Base-by-base conservation (phyloP, 1,140 invertebrate genomes). In the Heliconius melpomene region DNA sequence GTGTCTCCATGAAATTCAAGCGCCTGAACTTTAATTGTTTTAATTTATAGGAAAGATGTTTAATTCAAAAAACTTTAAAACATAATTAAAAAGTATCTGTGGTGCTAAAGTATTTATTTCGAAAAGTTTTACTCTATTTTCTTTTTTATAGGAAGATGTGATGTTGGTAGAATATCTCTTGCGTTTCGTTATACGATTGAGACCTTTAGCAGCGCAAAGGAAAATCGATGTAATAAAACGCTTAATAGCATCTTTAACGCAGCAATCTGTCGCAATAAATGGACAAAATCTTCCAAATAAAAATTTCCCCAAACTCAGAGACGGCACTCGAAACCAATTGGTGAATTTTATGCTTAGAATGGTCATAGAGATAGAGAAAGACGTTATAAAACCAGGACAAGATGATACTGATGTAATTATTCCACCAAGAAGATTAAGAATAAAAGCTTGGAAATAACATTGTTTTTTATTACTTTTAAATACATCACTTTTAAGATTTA, bases 111-210 rank as follows among this genome's bases (percentile, higher is more conserved):
- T 16, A 46, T 46, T 16, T 5, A 16, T 46, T 46, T 16, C 16
- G 13, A 46, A 26, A 50, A 76, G 36, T 72, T 40, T 77, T 52
- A 26, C n/a, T 20, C 72, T 66, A 66, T 54, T 66, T 82, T 66
- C 23, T 88, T 85, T 83, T 70, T 94, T 95, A 52, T 91, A 97
- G 94, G 96, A 95, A 75, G 95, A 95, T 60, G 95, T 96, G 66
- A 96, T 96, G 81, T 95, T 97, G 3, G 82, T 97, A 20, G 97
- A 97, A 88, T 98, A 98, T 89, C 87, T 97, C n/a, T 90, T 97
- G 7, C 95, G 96, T 60, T 97, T 97, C 86, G 86, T 97, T 16
- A 96, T 95, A 18, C 95, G 97, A 79, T 91, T 98, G 16, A 95
- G 96, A 60, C 96, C 96, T 1, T 92, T 96, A 77, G 94, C 94